phyloP scores from a whole-genome alignment of 1,140 invertebrate species.

The Chymomyza costata region DNA sequence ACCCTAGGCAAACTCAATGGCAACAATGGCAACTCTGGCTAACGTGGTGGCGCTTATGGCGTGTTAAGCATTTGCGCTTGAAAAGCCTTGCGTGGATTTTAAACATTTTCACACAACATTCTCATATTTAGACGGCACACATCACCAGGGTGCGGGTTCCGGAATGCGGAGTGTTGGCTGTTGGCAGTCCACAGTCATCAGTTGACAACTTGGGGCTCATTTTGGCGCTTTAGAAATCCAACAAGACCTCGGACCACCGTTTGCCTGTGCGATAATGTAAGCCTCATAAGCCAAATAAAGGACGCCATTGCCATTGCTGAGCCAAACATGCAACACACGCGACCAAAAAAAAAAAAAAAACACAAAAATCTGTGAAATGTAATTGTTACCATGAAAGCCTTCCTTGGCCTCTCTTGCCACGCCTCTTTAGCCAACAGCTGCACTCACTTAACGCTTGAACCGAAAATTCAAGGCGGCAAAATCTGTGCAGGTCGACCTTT shows the following conservation, averaged over 20 bases:
- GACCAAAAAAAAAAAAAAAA: conserved; percentile 52
- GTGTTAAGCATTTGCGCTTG: conserved; percentile 64
- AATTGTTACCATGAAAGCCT: conserved; percentile 69
- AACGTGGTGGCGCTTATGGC: conserved; percentile 49
- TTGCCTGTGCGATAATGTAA: conserved; percentile 57
- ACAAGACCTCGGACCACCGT: background rate
- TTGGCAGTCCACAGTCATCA: too few species aligned
- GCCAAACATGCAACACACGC: conserved; percentile 67
- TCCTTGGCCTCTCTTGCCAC: too few species aligned
- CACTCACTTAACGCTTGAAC: too few species aligned
- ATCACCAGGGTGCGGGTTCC: conserved; percentile 37
- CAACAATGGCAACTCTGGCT: too few species aligned
- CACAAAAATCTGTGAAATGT: conserved; percentile 69
- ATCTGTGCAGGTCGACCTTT: too few species aligned
- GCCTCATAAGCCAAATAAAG: conserved; percentile 63
- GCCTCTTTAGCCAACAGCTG: too few species aligned
- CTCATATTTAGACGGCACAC: conserved; percentile 70
- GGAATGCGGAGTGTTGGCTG: too few species aligned
- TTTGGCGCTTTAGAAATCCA: too few species aligned
- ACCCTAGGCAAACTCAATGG: too few species aligned
- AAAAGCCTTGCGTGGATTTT: conserved; percentile 65
- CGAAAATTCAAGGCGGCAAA: too few species aligned
- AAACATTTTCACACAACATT: conserved; percentile 72
- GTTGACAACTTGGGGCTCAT: conserved; percentile 3
- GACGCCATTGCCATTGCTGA: conserved; percentile 49